Percentiles rank a stretch among this genome's conserved stretches.
These are phyloP conservation scores for Caloenas nicobarica DNA, from an alignment of 2,113 vertebrate species.

Conservation along the genomic window DNA sequence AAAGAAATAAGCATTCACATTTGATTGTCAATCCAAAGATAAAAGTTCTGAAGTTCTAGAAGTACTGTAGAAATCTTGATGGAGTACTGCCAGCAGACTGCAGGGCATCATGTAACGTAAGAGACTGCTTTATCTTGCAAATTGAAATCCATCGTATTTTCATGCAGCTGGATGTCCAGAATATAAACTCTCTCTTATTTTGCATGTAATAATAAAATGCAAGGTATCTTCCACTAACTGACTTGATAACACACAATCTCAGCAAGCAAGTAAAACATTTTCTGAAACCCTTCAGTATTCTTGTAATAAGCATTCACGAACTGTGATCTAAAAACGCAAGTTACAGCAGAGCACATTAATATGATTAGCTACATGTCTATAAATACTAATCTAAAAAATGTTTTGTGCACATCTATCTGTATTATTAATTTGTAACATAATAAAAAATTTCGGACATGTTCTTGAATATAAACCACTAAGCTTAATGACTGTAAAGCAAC, in stretches of 20 bases:
- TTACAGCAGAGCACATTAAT: background rate
- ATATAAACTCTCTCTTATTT: conserved; percentile 31
- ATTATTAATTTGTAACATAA: background rate
- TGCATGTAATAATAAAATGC: conserved; percentile 36
- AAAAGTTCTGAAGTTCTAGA: conserved; percentile 40
- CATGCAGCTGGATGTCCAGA: conserved; percentile 47
- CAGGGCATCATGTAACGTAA: conserved; percentile 9
- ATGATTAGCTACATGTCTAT: background rate
- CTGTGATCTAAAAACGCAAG: background rate
- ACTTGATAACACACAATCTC: background rate
- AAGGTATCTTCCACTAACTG: background rate
- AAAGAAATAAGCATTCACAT: conserved; percentile 8
- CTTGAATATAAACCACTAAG: background rate
- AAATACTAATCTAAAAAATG: background rate
- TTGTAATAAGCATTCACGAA: background rate
- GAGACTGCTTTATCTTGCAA: conserved; percentile 17
- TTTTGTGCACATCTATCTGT: background rate
- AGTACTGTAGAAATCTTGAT: conserved; percentile 43
- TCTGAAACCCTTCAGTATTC: background rate
- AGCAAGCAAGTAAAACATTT: background rate
- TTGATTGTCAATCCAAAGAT: conserved; percentile 43
- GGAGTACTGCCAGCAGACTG: conserved; percentile 41
- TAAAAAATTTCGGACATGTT: background rate
- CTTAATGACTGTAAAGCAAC: background rate
- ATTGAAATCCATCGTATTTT: conserved; percentile 35